These are phyloP conservation scores for Sternotherus odoratus DNA, from an alignment of 2,797 vertebrate genomes.

Conservation along the genomic window DNA sequence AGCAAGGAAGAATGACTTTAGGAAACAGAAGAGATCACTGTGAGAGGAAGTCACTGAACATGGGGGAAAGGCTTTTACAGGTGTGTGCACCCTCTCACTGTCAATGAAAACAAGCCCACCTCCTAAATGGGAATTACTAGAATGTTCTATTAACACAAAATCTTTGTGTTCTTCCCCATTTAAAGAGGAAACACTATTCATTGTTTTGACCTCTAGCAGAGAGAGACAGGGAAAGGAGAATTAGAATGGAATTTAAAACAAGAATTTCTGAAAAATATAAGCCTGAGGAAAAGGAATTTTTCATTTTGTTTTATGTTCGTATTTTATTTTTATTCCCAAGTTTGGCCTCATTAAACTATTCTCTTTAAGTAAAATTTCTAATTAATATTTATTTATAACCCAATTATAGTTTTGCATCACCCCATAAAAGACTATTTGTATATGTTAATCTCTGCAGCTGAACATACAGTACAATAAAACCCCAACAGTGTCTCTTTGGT, in stretches of 20 bases:
- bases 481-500: neutral
- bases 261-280: slow-evolving; percentile 49
- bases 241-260: slow-evolving; percentile 33
- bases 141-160: slow-evolving; percentile 6
- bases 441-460: slow-evolving; percentile 23
- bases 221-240: slow-evolving; percentile 33
- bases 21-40: neutral
- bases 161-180: slow-evolving; percentile 38
- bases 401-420: neutral
- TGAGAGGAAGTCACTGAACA: neutral
- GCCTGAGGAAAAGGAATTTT: neutral
- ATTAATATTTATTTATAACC: slow-evolving; percentile 28
- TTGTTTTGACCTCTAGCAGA: slow-evolving; percentile 28
- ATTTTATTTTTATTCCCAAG: slow-evolving; percentile 36
- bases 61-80: neutral
- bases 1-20: neutral
- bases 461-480: slow-evolving; percentile 20
- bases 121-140: slow-evolving; percentile 39
- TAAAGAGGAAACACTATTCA: slow-evolving; percentile 23
- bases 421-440: neutral
- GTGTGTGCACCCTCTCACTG: neutral
- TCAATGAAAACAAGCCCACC: neutral
- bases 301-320: neutral
- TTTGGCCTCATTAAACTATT: slow-evolving; percentile 28
- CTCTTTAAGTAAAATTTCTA: neutral